Percentiles rank a stretch among this genome's conserved stretches.
Evolutionary conservation across 2,888 invertebrate species (phyloP).

Genomic region (Yponomeuta plumbellus): DNA sequence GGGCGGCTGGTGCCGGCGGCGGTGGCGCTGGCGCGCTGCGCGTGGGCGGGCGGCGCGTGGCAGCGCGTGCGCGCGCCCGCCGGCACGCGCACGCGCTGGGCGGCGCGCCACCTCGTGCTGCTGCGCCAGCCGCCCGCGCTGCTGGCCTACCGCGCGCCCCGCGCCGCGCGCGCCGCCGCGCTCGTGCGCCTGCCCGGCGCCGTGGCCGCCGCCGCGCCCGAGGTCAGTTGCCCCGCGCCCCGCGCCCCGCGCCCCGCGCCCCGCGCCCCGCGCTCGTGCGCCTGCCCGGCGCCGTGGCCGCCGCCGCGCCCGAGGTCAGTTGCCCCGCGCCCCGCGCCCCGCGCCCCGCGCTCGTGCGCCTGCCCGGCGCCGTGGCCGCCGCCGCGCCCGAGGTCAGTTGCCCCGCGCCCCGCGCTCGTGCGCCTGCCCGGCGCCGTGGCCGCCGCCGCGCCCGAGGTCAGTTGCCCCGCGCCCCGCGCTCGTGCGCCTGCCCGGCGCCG

Average conservation of each 20-base stretch:
- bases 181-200: background rate
- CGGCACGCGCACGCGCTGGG: slow-evolving; percentile 10
- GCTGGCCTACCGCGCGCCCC: slow-evolving; percentile 49
- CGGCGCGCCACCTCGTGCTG: slow-evolving; percentile 48
- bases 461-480: too few relatives aligned
- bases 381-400: too few relatives aligned
- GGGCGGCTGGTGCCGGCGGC: slow-evolving; percentile 39
- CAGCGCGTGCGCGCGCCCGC: slow-evolving; percentile 39
- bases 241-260: background rate
- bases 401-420: too few relatives aligned
- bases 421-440: too few relatives aligned
- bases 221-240: background rate
- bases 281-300: too few relatives aligned
- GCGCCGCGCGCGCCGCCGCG: slow-evolving; percentile 17
- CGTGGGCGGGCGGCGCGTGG: slow-evolving; percentile 42
- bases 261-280: background rate
- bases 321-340: too few relatives aligned
- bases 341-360: too few relatives aligned
- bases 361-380: too few relatives aligned
- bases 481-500: too few relatives aligned
- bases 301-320: too few relatives aligned
- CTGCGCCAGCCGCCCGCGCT: slow-evolving; percentile 44
- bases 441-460: too few relatives aligned
- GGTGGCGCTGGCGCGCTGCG: slow-evolving; percentile 17
- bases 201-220: background rate